These are phyloP conservation scores for Aproaerema taeniolella DNA, from an alignment of 2,888 invertebrate species.

Conservation along the genomic window DNA sequence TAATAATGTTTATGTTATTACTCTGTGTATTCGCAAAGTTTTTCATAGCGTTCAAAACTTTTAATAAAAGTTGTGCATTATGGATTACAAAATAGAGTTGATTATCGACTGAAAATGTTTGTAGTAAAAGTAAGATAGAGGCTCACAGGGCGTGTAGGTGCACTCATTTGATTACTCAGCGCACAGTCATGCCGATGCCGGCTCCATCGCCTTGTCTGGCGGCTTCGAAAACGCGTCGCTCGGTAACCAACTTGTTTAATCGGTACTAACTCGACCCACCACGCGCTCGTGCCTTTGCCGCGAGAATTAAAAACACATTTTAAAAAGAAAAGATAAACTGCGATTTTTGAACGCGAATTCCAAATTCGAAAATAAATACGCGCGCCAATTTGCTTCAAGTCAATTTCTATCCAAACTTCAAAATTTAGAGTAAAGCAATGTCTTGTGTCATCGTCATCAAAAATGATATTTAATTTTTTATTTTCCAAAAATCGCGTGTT, in stretches of 20 bases:
- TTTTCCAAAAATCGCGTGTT: constrained; percentile 45
- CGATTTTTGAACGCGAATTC: constrained; percentile 20
- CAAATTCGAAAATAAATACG: constrained; percentile 25
- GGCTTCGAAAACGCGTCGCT: constrained; percentile 49
- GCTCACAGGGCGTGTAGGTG: constrained; percentile 52
- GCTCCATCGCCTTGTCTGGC: constrained; percentile 30
- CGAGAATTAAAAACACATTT: background rate
- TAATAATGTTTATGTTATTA: too few relatives aligned
- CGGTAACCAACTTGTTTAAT: constrained; percentile 64
- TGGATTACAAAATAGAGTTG: background rate
- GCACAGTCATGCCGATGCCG: constrained; percentile 59
- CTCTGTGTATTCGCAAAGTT: constrained; percentile 20
- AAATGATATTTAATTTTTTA: constrained; percentile 35
- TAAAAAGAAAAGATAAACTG: constrained; percentile 7
- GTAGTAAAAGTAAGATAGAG: constrained; percentile 16
- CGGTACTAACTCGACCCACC: constrained; percentile 35
- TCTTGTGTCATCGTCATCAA: constrained; percentile 42
- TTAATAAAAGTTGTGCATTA: background rate
- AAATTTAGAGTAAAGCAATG: too few relatives aligned
- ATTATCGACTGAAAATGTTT: background rate
- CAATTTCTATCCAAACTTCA: background rate
- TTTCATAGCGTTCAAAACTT: background rate
- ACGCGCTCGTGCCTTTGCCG: constrained; percentile 16
- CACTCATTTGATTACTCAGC: constrained; percentile 61
- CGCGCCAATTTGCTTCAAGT: constrained; percentile 25